A percentile compares a stretch with the other conserved stretches of the same genome.
These are phyloP conservation scores for Plectropomus leopardus DNA, from an alignment of 2,113 vertebrate species.

Conservation along the genomic window DNA sequence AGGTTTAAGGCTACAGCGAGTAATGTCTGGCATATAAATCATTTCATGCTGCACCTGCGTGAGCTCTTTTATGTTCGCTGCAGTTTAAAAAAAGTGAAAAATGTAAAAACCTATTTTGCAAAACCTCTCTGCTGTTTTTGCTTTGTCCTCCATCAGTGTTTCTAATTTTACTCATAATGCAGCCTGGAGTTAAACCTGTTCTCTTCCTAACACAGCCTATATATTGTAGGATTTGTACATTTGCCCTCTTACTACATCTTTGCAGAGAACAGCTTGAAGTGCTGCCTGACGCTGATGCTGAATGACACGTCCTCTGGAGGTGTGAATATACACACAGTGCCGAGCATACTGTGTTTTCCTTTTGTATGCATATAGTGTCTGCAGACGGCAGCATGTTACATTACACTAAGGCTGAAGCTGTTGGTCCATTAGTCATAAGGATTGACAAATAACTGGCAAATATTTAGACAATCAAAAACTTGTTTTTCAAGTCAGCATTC, in stretches of 20 bases:
- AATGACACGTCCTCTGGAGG: constrained; percentile 18
- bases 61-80: background rate
- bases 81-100: background rate
- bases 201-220: background rate
- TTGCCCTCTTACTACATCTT: background rate
- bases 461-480: background rate
- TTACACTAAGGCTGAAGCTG: background rate
- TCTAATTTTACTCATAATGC: background rate
- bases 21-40: background rate
- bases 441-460: background rate
- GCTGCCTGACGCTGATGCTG: background rate
- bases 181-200: background rate
- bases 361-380: background rate
- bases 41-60: background rate
- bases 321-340: constrained; percentile 20
- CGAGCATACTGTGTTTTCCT: constrained; percentile 5
- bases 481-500: background rate
- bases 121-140: background rate
- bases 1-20: background rate
- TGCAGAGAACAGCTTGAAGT: constrained; percentile 10
- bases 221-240: constrained; percentile 1
- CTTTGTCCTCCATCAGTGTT: background rate
- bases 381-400: background rate
- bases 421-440: background rate
- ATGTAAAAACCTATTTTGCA: background rate